Evolutionary conservation across 1,140 invertebrate species (phyloP).

Genomic region (Drosophila athabasca): DNA sequence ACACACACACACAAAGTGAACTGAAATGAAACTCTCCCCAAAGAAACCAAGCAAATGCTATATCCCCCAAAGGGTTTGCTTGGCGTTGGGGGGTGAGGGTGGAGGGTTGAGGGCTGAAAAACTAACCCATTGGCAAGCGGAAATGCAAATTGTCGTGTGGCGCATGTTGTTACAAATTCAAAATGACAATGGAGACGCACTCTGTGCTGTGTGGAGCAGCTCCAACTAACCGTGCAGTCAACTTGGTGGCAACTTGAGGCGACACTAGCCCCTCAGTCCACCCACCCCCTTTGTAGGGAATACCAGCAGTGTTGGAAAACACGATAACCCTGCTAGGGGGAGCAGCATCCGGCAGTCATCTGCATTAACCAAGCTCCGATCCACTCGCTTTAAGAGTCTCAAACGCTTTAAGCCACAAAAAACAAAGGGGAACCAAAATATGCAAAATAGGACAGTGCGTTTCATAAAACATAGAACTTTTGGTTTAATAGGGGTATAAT

Average conservation of each 20-base stretch:
- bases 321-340: conserved; percentile 36
- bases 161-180: conserved; percentile 79
- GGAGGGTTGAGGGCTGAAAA: conserved; percentile 16
- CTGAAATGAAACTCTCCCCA: conserved; percentile 62
- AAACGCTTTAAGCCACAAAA: conserved; percentile 37
- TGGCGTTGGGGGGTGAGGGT: background rate
- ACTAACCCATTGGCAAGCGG: conserved; percentile 67
- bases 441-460: background rate
- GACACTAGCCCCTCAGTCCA: conserved; percentile 17
- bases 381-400: conserved; percentile 27
- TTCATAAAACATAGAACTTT: background rate
- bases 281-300: background rate
- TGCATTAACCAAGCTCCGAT: conserved; percentile 35
- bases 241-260: conserved; percentile 50
- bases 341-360: conserved; percentile 20
- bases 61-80: conserved; percentile 11
- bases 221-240: conserved; percentile 70
- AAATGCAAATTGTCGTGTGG: conserved; percentile 78
- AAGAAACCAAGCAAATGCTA: conserved; percentile 48
- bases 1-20: conserved; percentile 59
- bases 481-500: background rate
- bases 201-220: conserved; percentile 40
- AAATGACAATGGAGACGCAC: conserved; percentile 67
- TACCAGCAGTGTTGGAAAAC: conserved; percentile 14
- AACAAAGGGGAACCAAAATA: background rate